phyloP scores from a whole-genome alignment of 2,888 invertebrate species.

The Chrysodeixis includens region DNA sequence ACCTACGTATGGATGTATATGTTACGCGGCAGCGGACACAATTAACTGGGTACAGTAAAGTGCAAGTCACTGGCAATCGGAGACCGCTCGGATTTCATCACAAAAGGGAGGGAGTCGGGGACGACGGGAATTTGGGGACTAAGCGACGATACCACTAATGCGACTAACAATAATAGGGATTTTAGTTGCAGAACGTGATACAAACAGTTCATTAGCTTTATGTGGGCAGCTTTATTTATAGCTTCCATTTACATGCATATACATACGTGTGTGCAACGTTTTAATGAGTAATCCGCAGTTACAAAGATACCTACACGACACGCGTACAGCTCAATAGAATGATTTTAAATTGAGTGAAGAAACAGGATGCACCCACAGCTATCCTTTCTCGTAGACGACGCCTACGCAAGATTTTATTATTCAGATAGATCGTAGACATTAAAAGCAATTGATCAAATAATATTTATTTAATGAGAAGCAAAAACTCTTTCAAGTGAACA shows the following conservation, averaged over 20 bases:
- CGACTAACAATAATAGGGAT: conserved; percentile 74
- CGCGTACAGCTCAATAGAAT: conserved; percentile 21
- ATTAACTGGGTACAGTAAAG: conserved; percentile 81
- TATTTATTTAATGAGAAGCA: conserved; percentile 19
- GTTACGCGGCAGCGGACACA: conserved; percentile 68
- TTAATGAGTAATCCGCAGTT: conserved; percentile 50
- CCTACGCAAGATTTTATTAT: conserved; percentile 49
- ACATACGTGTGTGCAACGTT: conserved; percentile 29
- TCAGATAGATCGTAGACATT: conserved; percentile 30
- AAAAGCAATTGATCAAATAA: conserved; percentile 43
- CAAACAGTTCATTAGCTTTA: conserved; percentile 67
- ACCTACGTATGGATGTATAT: conserved; percentile 19
- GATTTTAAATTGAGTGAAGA: conserved; percentile 36
- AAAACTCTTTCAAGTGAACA: conserved; percentile 27
- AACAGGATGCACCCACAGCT: conserved; percentile 49
- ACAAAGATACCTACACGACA: conserved; percentile 11
- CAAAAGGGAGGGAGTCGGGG: conserved; percentile 75
- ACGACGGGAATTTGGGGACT: conserved; percentile 71
- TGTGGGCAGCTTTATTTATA: conserved; percentile 56
- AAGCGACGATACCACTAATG: conserved; percentile 64
- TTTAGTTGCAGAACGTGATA: conserved; percentile 68
- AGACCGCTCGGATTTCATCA: conserved; percentile 81
- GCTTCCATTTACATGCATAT: conserved; percentile 33
- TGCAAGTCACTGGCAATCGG: conserved; percentile 86
- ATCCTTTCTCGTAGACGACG: conserved; percentile 33